Base-by-base conservation (phyloP, 2,888 invertebrate genomes). In the Chrysolina haemoptera region DNA sequence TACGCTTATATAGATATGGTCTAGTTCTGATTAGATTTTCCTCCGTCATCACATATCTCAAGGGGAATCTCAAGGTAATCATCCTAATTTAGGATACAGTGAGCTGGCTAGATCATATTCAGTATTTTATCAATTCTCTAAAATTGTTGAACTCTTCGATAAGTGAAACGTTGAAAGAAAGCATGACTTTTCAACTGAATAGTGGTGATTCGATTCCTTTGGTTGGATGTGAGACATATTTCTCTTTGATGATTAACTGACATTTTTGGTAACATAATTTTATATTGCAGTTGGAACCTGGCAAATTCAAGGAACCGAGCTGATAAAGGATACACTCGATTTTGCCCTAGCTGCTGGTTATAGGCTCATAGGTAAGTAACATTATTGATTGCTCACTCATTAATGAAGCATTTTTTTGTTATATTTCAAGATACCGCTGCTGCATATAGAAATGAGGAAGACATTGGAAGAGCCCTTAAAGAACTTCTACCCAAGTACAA, bases 361-460 rank as follows among this genome's bases (percentile, higher is more conserved):
- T 84, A 90, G 94, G 75, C 89, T 92, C 75, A 92, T 95, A 85
- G 94, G 94, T 94, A 88, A 87, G 86, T 46, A 48, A 68, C 20
- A 20, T 68, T 3, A 35, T 9, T 80, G 22, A 55, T 12, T 6
- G 18, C 8, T 67, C n/a, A 67, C 35, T 41, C 9, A 14, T 22
- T 6, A 2, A 6, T 22, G 8, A 35, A 53, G 4, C 8, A 27
- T n/a, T 20, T 22, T 14, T 18, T 18, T 12, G 4, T 22, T 41
- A 35, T n/a, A 6, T 8, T 87, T 87, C 74, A 86, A 94, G 96
- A 96, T 88, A 95, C 95, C 18, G 95, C 96, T 9, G 90, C 92
- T 62, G 93, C 93, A 0, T 96, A 96, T 86, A 88, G 90, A 43
- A 96, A 96, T 86, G 96, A 96, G 87, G 85, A 86, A 66, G 90